These are phyloP conservation scores for Glossophaga mutica DNA, from an alignment of 2,797 vertebrate species.

Conservation along the genomic window DNA sequence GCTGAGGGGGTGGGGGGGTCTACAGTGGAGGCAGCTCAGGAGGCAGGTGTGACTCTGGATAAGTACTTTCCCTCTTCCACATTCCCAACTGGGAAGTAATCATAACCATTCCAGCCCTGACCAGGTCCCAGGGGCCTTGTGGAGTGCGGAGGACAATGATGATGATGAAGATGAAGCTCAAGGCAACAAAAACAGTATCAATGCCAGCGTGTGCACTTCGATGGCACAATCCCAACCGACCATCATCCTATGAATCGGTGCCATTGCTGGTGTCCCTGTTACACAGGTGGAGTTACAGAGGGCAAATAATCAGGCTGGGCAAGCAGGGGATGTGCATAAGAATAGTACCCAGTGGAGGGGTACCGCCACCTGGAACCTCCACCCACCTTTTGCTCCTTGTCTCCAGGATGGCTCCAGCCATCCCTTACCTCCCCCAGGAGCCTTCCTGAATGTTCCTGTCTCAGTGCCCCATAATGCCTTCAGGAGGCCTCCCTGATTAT, in stretches of 20 bases:
- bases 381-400: background rate
- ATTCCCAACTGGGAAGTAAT: background rate
- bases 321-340: background rate
- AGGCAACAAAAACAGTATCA: background rate
- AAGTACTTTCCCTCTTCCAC: background rate
- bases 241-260: accelerated
- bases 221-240: background rate
- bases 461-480: accelerated
- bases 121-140: background rate
- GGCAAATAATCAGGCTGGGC: background rate
- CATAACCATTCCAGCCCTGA: background rate
- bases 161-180: background rate
- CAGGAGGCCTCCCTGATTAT: background rate
- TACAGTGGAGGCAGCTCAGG: background rate
- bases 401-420: background rate
- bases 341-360: background rate
- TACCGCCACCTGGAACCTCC: background rate
- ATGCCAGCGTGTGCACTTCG: background rate
- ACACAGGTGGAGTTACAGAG: background rate
- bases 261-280: background rate
- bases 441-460: background rate
- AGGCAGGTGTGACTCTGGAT: background rate
- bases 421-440: background rate
- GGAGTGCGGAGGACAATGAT: background rate
- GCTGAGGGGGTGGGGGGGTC: accelerated